Base-by-base conservation (phyloP, 2,888 invertebrate species). In the Lasius platythorax region DNA sequence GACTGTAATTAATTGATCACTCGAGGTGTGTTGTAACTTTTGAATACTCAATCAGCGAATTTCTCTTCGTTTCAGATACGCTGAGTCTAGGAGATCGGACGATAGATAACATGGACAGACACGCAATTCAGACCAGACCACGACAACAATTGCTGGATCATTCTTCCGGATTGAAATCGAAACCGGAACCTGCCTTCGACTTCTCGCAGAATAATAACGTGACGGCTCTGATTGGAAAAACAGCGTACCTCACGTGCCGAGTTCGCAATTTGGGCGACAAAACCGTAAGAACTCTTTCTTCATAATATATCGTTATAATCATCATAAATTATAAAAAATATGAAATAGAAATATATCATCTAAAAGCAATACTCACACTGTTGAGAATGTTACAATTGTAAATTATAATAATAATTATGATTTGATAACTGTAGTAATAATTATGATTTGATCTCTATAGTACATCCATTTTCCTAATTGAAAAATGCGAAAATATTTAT, bases 241-340 rank as follows among this genome's bases (percentile, higher is more conserved):
- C 93, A 84, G 94, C 95, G 88, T 95, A 95, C 89, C 94, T 95
- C 79, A 94, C 95, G 61, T 95, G 95, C 83, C 92, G 94, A 78
- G 95, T 95, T 67, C 93, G 94, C 82, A 93, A 95, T 90, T 92
- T 95, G 70, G 95, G 93, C 75, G 93, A 95, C 88, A 95, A 94
- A 89, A 94, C 94, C 88, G 95, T 94, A 91, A 94, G 94, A 40
- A 12, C 28, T 43, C 6, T 56, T 43, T 30, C 11, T 46, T 33
- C 33, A 15, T 33, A 30, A 46, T 23, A 15, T 46, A 73, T 37
- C 12, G 2, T 12, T 3, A 5, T 18, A 37, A 30, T 18, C 15
- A 12, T 28, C 12, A 30, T 64, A 9, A 68, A 68, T 72, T 33
- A 43, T 58, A 43, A 74, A 8, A 53, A 81, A 23, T 61, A 74